Conservation (phyloP, 2,113 vertebrate genomes). For the Sphaerodactylus townsendi region DNA sequence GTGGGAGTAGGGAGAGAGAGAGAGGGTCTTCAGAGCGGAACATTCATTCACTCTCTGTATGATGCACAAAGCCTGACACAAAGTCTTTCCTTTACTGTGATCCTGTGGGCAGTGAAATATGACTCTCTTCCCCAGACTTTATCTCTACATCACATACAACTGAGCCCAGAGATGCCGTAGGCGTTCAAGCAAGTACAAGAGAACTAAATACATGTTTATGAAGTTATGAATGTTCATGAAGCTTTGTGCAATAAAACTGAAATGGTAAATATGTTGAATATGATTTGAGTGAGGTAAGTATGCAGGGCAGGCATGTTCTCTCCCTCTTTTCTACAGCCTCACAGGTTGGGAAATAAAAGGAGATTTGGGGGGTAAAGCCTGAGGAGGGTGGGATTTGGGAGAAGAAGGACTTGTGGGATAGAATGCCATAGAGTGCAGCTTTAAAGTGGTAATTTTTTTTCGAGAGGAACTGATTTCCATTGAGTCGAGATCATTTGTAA, state of each 20-base stretch:
- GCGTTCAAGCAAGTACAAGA: background rate
- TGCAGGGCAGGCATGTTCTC: no score
- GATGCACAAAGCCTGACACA: background rate
- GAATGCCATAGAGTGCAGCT: no score
- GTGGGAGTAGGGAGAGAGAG: background rate
- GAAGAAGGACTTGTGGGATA: no score
- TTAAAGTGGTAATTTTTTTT: no score
- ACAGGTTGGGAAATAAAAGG: no score
- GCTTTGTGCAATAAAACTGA: background rate
- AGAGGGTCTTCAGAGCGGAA: background rate
- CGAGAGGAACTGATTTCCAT: no score
- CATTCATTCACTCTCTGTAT: background rate
- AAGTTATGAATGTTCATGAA: no score
- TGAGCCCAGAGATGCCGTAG: background rate
- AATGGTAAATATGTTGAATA: background rate
- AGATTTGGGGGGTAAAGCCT: no score
- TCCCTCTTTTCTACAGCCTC: background rate
- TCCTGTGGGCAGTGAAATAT: background rate
- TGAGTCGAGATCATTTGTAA: no score
- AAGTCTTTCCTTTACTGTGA: background rate
- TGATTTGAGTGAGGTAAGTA: background rate
- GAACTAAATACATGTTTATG: constrained; percentile 14
- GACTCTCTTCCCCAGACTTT: background rate
- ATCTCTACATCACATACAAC: constrained; percentile 22
- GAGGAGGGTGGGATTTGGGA: no score